Percentiles rank a stretch among this genome's conserved stretches.
These are phyloP conservation scores for Aporophyla lueneburgensis DNA, from an alignment of 2,888 invertebrate genomes.

Conservation along the genomic window DNA sequence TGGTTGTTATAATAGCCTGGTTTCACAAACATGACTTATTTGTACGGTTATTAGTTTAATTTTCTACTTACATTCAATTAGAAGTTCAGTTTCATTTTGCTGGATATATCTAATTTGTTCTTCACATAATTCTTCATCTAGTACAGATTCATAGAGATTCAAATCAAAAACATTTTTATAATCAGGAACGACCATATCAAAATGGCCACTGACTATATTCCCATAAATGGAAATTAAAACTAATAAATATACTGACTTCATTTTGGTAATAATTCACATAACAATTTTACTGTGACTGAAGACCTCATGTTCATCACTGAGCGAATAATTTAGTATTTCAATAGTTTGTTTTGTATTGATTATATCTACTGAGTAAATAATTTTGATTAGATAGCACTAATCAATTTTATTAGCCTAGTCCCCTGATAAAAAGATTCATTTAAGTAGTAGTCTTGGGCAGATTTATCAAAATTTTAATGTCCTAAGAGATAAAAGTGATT, in stretches of 20 bases:
- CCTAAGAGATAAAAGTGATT: background rate
- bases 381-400: conserved; percentile 43
- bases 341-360: background rate
- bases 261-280: conserved; percentile 32
- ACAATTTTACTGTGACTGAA: background rate
- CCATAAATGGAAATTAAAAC: conserved; percentile 37
- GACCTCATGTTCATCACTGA: conserved; percentile 14
- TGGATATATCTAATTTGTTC: conserved; percentile 76
- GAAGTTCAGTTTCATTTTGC: conserved; percentile 68
- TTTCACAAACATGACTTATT: too few species aligned
- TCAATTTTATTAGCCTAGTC: conserved; percentile 17
- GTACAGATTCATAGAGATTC: conserved; percentile 77
- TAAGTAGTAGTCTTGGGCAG: conserved; percentile 12
- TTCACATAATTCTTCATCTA: conserved; percentile 79
- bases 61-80: conserved; percentile 79
- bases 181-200: conserved; percentile 65
- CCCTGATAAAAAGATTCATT: conserved; percentile 32
- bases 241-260: conserved; percentile 25
- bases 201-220: conserved; percentile 45
- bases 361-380: conserved; percentile 2
- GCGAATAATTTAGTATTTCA: conserved; percentile 3
- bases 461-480: conserved; percentile 22
- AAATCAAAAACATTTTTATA: conserved; percentile 74
- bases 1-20: background rate
- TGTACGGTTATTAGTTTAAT: background rate